Percentiles rank a stretch among this genome's conserved stretches.
Evolutionary conservation across 2,797 vertebrate species (phyloP).

Genomic region (Ciconia nigra): DNA sequence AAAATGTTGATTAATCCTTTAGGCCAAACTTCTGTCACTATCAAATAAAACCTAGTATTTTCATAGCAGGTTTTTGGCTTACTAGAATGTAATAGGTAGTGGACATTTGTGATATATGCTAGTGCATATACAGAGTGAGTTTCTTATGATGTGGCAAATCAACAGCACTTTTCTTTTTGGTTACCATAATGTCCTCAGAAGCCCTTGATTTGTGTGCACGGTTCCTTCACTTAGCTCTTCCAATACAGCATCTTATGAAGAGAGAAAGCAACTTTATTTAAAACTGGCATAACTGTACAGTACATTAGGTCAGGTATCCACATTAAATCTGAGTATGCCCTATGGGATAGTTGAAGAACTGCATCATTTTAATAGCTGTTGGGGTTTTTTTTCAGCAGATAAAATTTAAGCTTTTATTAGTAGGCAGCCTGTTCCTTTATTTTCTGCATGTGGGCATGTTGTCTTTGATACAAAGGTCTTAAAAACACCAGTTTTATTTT

Average conservation of each 20-base stretch:
- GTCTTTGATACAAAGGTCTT: conserved; percentile 50
- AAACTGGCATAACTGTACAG: conserved; percentile 14
- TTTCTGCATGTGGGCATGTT: conserved; percentile 34
- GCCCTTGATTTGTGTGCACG: not conserved
- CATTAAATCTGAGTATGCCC: conserved; percentile 33
- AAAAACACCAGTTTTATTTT: conserved; percentile 58
- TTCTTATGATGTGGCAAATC: not conserved
- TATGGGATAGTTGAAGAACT: conserved; percentile 19
- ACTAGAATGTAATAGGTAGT: not conserved
- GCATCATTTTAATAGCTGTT: conserved; percentile 60
- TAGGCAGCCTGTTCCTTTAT: conserved; percentile 41
- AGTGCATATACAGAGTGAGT: not conserved
- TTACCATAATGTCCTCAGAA: not conserved
- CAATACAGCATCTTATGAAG: not conserved
- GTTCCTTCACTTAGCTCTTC: not conserved
- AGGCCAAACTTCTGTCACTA: not conserved
- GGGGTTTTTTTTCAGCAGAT: not conserved
- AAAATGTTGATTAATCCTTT: not conserved
- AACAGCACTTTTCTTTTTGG: not conserved
- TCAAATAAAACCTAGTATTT: not conserved
- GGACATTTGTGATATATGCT: not conserved
- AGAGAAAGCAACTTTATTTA: conserved; percentile 37
- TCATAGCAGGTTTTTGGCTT: not conserved
- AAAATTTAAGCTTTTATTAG: conserved; percentile 55
- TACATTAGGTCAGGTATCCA: not conserved